Conservation (phyloP, 1,140 invertebrate genomes). For the Pseudomyrmex gracilis region DNA sequence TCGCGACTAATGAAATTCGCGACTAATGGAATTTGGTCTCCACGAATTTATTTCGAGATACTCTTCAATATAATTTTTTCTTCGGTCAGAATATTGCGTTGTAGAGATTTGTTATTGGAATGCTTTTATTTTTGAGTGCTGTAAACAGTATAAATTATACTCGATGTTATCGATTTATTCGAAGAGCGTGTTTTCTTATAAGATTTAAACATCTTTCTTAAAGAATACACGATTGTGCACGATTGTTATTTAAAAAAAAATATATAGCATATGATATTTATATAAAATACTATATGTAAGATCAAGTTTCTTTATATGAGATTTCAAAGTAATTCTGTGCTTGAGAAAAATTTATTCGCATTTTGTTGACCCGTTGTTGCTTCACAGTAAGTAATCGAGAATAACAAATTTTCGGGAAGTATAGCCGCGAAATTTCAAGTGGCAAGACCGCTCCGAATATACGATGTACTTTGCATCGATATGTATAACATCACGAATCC, state of each 20-base stretch:
- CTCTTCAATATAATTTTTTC: background rate
- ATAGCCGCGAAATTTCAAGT: conserved; percentile 30
- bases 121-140: background rate
- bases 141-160: background rate
- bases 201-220: background rate
- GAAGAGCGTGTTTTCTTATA: background rate
- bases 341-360: background rate
- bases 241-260: background rate
- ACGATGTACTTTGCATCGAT: conserved; percentile 72
- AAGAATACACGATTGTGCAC: background rate
- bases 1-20: background rate
- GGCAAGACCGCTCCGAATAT: conserved; percentile 21
- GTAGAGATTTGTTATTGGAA: background rate
- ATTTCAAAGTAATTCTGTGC: background rate
- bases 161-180: background rate
- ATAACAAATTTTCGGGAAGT: conserved; percentile 1
- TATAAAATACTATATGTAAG: no score
- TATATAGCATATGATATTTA: no score
- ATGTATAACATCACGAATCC: conserved; percentile 81
- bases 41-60: background rate
- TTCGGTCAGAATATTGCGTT: background rate
- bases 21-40: conserved; percentile 1
- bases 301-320: background rate
- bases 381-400: background rate
- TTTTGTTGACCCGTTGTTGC: background rate